Evolutionary conservation across 2,797 vertebrate species (phyloP), one percentile per base, ranked within the genome.

Genomic region (Pseudochaenichthys georgianus): DNA sequence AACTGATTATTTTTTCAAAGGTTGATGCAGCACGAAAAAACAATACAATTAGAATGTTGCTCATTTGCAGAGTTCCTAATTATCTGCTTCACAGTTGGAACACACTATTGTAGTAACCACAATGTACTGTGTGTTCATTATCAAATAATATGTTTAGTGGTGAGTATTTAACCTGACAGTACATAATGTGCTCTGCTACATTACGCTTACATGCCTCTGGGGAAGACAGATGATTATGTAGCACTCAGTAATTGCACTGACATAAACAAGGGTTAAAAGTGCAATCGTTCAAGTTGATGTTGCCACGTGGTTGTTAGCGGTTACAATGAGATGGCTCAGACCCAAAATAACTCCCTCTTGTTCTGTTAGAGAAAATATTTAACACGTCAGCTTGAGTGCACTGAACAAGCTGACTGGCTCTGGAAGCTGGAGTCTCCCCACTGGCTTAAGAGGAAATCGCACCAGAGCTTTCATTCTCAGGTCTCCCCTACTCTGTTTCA

Each of bases 361-460:
- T 67, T 42, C 64, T 52, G 73, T 59, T 82, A 80, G 74, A 86
- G 64, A 69, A 42, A 21, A 19, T 81, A 77, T 88, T 82, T 78
- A 84, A 82, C 62, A 68, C 69, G 69, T 85, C 81, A 78, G 75
- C 73, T 77, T 72, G 71, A 80, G 74, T 55, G 61, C 57, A 55
- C 48, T 28, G 78, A 88, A 81, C 76, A 57, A 67, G 61, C 47
- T 77, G 73, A 63, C 31, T 81, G 72, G 59, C 68, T 86, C 60
- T 53, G 65, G 55, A 71, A 66, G 31, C 55, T 62, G 46, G 64
- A 47, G 59, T 73, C 16, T 71, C 58, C 66, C 79, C 48, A 57
- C 72, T 78, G 83, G 82, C 82, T 75, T 34, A n/a, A 84, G 50
- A 83, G 80, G 74, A 91, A 83, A 81, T 85, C 7, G 0, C 63